These are phyloP conservation scores for Sorex fumeus DNA, from an alignment of 2,113 vertebrate species.

Conservation along the genomic window DNA sequence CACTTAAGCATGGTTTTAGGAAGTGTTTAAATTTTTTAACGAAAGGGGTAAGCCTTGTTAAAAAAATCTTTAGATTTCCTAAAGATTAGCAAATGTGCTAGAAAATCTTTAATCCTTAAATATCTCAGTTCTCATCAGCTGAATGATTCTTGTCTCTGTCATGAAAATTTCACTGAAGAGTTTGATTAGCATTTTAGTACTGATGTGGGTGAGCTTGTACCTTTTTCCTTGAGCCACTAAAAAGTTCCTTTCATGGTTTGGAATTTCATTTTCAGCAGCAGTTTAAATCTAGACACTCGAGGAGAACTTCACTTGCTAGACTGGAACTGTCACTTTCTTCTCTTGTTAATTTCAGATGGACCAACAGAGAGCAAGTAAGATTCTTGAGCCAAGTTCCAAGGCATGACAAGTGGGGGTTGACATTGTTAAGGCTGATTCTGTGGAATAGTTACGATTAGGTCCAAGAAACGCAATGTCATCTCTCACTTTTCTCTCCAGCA, in stretches of 20 bases:
- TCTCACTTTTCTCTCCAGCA: background rate
- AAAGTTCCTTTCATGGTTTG: background rate
- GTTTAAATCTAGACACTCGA: background rate
- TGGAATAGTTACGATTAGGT: background rate
- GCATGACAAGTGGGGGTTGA: too few relatives aligned
- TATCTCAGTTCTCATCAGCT: background rate
- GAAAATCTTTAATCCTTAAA: constrained; percentile 12
- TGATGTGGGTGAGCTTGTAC: background rate
- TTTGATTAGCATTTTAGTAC: background rate
- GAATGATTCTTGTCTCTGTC: background rate
- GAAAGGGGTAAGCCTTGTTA: background rate
- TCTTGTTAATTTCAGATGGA: background rate
- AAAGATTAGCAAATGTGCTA: constrained; percentile 2
- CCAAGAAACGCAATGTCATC: background rate
- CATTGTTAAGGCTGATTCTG: fast-evolving
- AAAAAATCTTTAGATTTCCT: too few relatives aligned
- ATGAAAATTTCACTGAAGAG: background rate
- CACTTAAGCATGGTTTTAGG: background rate
- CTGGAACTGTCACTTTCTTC: background rate
- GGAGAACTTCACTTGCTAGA: background rate
- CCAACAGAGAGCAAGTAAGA: background rate
- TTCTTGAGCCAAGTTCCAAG: background rate
- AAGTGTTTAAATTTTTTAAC: background rate
- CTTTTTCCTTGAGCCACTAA: background rate
- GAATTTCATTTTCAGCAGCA: background rate